phyloP scores from a whole-genome alignment of 2,888 invertebrate genomes.

The Trichopoda pennipes region DNA sequence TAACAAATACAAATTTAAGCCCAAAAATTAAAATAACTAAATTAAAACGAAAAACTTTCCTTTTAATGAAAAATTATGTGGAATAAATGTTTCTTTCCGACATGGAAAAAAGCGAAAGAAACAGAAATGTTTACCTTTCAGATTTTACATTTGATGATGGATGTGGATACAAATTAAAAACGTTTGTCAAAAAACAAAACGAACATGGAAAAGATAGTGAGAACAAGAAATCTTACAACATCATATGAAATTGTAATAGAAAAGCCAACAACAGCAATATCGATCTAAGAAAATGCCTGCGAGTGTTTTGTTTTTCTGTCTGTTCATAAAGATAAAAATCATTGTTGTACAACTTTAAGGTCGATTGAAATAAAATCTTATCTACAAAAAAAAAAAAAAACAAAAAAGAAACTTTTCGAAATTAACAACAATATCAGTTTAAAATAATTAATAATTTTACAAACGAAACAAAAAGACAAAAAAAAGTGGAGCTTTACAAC shows the following conservation, averaged over 20 bases:
- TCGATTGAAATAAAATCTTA: too few species aligned
- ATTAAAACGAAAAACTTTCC: slow-evolving; percentile 59
- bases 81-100: background rate
- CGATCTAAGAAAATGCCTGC: too few species aligned
- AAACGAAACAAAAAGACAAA: too few species aligned
- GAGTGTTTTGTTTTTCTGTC: too few species aligned
- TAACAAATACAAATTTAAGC: slow-evolving; percentile 18
- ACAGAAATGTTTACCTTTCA: slow-evolving; percentile 36
- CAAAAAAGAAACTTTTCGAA: too few species aligned
- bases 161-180: slow-evolving; percentile 39
- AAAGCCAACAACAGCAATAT: background rate
- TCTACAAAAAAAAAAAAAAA: too few species aligned
- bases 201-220: slow-evolving; percentile 17
- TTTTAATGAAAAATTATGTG: slow-evolving; percentile 55
- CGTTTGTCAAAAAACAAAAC: background rate
- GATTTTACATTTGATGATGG: slow-evolving; percentile 48
- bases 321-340: too few species aligned
- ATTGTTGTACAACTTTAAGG: too few species aligned
- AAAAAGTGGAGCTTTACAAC: too few species aligned
- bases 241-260: slow-evolving; percentile 50
- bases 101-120: slow-evolving; percentile 2
- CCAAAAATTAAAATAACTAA: slow-evolving; percentile 12
- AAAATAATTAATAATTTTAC: too few species aligned
- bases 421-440: too few species aligned
- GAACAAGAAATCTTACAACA: slow-evolving; percentile 52